Percentiles rank a stretch among this genome's conserved stretches.
phyloP scores from a whole-genome alignment of 2,888 invertebrate genomes.

The Geotrupes spiniger region DNA sequence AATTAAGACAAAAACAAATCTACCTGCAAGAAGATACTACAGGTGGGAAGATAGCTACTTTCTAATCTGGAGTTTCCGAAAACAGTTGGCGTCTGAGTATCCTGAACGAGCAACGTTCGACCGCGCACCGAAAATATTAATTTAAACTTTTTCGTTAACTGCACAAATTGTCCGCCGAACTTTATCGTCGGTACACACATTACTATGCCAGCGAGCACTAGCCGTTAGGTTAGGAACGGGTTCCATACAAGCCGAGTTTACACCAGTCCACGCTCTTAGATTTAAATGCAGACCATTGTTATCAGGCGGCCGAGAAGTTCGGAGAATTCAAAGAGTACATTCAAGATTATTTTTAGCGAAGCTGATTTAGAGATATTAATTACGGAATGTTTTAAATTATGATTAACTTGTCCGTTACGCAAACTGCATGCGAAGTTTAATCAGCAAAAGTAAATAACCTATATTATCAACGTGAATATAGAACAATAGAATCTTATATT shows the following conservation, averaged over 20 bases:
- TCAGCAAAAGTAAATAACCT: too few relatives aligned
- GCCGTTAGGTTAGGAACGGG: slow-evolving; percentile 17
- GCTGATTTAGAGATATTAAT: slow-evolving; percentile 3
- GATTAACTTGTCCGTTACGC: neutral
- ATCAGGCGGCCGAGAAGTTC: slow-evolving; percentile 8
- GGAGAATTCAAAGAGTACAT: slow-evolving; percentile 2
- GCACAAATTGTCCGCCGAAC: slow-evolving; percentile 10
- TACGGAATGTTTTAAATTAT: slow-evolving; percentile 8
- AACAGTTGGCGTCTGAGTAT: neutral
- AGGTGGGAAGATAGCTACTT: slow-evolving; percentile 12
- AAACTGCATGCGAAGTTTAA: neutral
- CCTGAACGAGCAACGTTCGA: too few relatives aligned
- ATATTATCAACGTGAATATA: too few relatives aligned
- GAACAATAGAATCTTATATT: too few relatives aligned
- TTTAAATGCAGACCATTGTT: slow-evolving; percentile 5
- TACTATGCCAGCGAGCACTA: slow-evolving; percentile 4
- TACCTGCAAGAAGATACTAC: slow-evolving; percentile 7
- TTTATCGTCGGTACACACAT: neutral
- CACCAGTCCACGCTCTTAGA: slow-evolving; percentile 9
- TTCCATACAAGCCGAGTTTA: slow-evolving; percentile 19
- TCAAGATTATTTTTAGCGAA: slow-evolving; percentile 10
- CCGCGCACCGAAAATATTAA: slow-evolving; percentile 1
- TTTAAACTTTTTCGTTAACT: neutral
- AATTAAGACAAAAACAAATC: slow-evolving; percentile 11
- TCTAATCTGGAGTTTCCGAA: neutral